Evolutionary conservation across 1,140 invertebrate species (phyloP), one percentile per base, ranked within the genome.

Genomic region (Pseudomyrmex concolor): DNA sequence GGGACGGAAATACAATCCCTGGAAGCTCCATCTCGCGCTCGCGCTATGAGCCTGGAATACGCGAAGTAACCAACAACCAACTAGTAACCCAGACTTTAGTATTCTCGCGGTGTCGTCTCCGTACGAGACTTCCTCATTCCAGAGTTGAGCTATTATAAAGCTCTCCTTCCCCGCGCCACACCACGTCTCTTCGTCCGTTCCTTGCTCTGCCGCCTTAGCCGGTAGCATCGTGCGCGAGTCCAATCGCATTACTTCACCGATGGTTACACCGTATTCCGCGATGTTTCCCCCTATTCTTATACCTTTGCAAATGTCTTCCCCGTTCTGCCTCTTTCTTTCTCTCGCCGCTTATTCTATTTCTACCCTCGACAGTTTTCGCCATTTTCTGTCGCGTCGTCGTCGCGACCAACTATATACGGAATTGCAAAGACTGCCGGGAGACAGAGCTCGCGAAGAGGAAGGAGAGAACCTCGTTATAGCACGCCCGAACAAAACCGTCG

Each of bases 31-130:
- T 82, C 84, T 88, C 84, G 84, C 62, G 77, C 62, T 73, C 80
- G 74, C 25, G 22, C 71, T 87, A 88, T 87, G 88, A 89, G 85
- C 78, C 80, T 89, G 83, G 88, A 90, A 90, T 90, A 91, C 88
- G 84, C 77, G 48, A 84, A 83, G 85, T 89, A 88, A 89, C 87
- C 85, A 89, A 90, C 86, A 90, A 91, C 88, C 83, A 80, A 90
- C 90, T 91, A 90, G 89, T 92, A 92, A 92, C 90, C 91, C 85
- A 93, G 88, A 91, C 90, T 92, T 93, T 93, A 92, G 91, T 93
- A 93, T 92, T 93, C 91, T 78, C 89, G 82, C 70, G 81, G 86
- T 89, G 91, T 92, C 85, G 84, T 90, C 83, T 62, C 34, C 83
- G 81, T 88, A 84, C 84, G 84, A 89, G 85, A 87, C 87, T 92